These are phyloP conservation scores for Sesamia nonagrioides DNA, from an alignment of 1,140 invertebrate species.

Conservation along the genomic window DNA sequence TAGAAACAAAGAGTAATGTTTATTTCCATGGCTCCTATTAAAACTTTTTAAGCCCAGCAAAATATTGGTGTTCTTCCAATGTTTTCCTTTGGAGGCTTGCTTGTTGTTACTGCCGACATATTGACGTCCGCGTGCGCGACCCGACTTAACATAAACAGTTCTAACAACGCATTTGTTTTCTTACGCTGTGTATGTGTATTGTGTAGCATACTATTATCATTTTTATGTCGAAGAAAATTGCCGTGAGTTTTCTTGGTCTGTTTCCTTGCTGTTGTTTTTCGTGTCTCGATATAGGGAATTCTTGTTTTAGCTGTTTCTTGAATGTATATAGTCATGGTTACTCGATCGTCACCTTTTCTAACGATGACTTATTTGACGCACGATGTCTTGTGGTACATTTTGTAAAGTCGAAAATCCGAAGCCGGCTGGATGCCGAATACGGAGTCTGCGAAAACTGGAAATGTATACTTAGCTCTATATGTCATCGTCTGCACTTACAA, in stretches of 20 bases:
- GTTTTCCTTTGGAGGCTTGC: slow-evolving; percentile 38
- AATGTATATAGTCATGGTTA: too few species aligned
- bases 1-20: slow-evolving; percentile 3
- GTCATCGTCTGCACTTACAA: too few species aligned
- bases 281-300: neutral
- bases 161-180: slow-evolving; percentile 40
- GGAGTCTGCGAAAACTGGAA: too few species aligned
- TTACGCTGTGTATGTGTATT: neutral
- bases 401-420: too few species aligned
- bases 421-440: too few species aligned
- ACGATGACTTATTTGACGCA: too few species aligned
- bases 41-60: slow-evolving; percentile 53
- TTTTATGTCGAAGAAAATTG: slow-evolving; percentile 27
- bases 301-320: neutral
- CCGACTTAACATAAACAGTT: slow-evolving; percentile 34
- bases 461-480: too few species aligned
- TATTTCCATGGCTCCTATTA: slow-evolving; percentile 47
- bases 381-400: too few species aligned
- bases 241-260: neutral
- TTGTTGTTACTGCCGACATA: slow-evolving; percentile 40
- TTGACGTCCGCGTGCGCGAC: slow-evolving; percentile 10
- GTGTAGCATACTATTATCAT: slow-evolving; percentile 5
- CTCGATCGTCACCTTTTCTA: too few species aligned
- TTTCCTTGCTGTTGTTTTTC: neutral
- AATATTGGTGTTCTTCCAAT: slow-evolving; percentile 46